Evolutionary conservation across 2,113 vertebrate genomes (phyloP), one percentile per base, ranked within the genome.

Genomic region (Acanthisitta chloris): DNA sequence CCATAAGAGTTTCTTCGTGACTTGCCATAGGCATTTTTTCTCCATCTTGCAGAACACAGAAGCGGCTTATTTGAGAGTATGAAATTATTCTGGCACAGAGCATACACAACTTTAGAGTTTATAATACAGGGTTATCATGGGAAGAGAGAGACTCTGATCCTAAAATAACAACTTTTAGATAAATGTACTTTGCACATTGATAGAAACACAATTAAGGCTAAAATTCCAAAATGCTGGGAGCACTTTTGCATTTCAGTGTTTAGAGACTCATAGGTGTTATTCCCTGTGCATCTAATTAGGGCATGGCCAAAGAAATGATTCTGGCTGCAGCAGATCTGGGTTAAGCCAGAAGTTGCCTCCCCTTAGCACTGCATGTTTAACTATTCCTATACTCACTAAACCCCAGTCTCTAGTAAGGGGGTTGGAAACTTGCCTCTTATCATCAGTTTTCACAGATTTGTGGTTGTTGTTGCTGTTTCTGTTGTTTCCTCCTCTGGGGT

Each of bases 351-450:
- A 65, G 45, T 28, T 65, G 25, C 21, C 17, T 80, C 18, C 3
- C 2, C 25, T 81, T 10, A 31, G 3, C 33, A 24, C 52, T 86
- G 18, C 12, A 29, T 31, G 8, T 84, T 86, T 92, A 74, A 55
- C 69, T 71, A 10, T 73, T 78, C 46, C 70, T 17, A 33, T 31
- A 9, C 24, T 73, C n/a, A 49, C 25, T 29, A 43, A 57, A 51
- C 4, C 6, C 2, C 14, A 15, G 10, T 25, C 9, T 66, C 4
- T 14, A 45, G 24, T 6, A 29, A 3, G 1, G 31, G 36, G 3
- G 6, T 55, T 65, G 66, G 57, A 82, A 80, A 36, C 11, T 69
- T 79, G 12, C 15, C 14, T 54, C 21, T 92, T 21, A 21, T 43
- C 51, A 55, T n/a, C 33, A 73, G 4, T 14, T 29, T 55, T 33